Percentiles rank a stretch among this genome's conserved stretches.
Conservation (phyloP, 23 tunicate genomes). For the Botrylloides violaceus region DNA sequence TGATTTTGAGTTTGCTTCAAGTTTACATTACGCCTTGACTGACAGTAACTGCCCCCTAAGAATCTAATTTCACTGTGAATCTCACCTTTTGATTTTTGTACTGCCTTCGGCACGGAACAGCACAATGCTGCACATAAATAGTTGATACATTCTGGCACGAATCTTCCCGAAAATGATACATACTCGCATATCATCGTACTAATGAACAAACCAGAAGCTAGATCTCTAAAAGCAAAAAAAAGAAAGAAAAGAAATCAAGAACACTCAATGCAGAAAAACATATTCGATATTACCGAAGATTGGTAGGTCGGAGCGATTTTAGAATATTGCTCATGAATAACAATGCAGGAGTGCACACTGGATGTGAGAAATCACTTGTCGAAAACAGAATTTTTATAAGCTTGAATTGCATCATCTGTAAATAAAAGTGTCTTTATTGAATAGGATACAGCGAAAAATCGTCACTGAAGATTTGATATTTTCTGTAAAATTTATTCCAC, state of each 20-base stretch:
- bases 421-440: too few species aligned
- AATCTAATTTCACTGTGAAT: too few species aligned
- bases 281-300: constrained; percentile 26
- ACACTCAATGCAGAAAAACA: too few species aligned
- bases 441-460: too few species aligned
- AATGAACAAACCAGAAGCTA: constrained; percentile 49
- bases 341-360: constrained; percentile 61
- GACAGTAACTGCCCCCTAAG: too few species aligned
- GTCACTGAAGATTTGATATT: too few species aligned
- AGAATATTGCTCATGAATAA: constrained; percentile 57
- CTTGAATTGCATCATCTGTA: constrained; percentile 76
- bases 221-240: constrained; percentile 37
- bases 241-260: neutral
- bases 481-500: too few species aligned
- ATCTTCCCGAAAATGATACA: constrained; percentile 59
- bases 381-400: constrained; percentile 65
- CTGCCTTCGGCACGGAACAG: constrained; percentile 21
- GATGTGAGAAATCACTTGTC: constrained; percentile 75
- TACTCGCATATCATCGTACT: constrained; percentile 62
- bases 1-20: too few species aligned
- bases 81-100: constrained; percentile 7
- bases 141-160: constrained; percentile 72
- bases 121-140: constrained; percentile 37
- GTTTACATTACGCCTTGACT: too few species aligned
- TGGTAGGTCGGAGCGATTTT: constrained; percentile 19